phyloP scores from a whole-genome alignment of 2,113 vertebrate genomes.

The Mionectes macconnelli region DNA sequence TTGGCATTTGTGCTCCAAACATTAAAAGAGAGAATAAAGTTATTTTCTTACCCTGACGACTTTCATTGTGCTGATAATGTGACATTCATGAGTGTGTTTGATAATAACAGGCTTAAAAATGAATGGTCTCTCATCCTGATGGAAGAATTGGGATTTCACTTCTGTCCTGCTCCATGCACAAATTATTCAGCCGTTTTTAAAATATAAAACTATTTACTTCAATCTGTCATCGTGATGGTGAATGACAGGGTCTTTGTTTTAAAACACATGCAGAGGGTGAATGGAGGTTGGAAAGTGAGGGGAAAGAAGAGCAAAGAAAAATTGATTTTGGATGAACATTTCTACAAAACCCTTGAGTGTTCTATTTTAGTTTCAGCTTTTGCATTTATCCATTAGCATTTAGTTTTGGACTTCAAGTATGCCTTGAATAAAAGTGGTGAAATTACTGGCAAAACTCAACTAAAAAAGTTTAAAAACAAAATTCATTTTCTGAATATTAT shows the following conservation, averaged over 20 bases:
- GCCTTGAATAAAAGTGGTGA: not conserved
- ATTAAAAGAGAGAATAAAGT: not conserved
- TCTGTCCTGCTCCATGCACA: not conserved
- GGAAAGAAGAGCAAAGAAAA: not conserved
- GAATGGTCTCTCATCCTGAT: not conserved
- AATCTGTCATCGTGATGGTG: not conserved
- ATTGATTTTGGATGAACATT: not conserved
- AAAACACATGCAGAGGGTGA: not conserved
- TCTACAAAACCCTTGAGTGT: not conserved
- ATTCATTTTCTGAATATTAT: not conserved
- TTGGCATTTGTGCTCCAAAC: slow-evolving; percentile 14
- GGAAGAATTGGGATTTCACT: not conserved
- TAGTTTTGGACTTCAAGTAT: not conserved
- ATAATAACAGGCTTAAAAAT: not conserved
- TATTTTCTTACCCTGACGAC: not conserved
- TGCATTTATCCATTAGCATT: not conserved
- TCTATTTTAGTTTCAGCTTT: not conserved
- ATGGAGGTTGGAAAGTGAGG: not conserved
- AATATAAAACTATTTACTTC: not conserved
- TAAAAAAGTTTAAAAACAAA: not conserved
- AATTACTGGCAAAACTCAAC: not conserved
- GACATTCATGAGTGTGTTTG: not conserved
- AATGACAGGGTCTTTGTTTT: not conserved
- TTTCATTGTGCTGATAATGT: not conserved
- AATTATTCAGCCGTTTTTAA: not conserved